Evolutionary conservation across 2,888 invertebrate species (phyloP).

Genomic region (Agrochola circellaris): DNA sequence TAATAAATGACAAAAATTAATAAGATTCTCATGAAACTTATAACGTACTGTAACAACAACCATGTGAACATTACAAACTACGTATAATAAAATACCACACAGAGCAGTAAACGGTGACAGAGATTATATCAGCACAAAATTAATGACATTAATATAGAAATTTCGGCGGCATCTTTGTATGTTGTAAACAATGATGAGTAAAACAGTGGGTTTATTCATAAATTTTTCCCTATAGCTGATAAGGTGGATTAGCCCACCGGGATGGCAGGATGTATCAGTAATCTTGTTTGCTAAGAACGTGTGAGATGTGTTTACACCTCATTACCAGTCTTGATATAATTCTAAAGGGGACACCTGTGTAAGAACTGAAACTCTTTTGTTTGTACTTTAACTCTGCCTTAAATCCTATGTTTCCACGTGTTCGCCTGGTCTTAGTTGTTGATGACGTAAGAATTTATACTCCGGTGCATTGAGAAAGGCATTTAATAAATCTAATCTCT

Average conservation of each 20-base stretch:
- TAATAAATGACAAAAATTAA: constrained; percentile 30
- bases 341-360: constrained; percentile 65
- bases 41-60: background rate
- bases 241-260: constrained; percentile 88
- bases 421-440: constrained; percentile 19
- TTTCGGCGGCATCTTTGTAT: constrained; percentile 78
- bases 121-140: constrained; percentile 60
- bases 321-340: constrained; percentile 73
- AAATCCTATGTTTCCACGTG: constrained; percentile 50
- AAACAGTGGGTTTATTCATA: constrained; percentile 82
- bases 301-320: constrained; percentile 76
- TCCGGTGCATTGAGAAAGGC: background rate
- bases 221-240: constrained; percentile 84
- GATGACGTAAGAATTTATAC: constrained; percentile 23
- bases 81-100: constrained; percentile 48
- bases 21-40: constrained; percentile 24
- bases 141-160: constrained; percentile 60
- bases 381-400: constrained; percentile 55
- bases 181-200: constrained; percentile 73
- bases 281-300: constrained; percentile 83
- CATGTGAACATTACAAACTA: constrained; percentile 41
- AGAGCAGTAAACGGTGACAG: constrained; percentile 36
- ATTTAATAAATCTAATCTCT: background rate
- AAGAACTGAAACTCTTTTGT: constrained; percentile 60
- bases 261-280: constrained; percentile 88